phyloP scores from a whole-genome alignment of 30 jellyfish, hydroid and myxozoan species.

The Aurelia sp. region DNA sequence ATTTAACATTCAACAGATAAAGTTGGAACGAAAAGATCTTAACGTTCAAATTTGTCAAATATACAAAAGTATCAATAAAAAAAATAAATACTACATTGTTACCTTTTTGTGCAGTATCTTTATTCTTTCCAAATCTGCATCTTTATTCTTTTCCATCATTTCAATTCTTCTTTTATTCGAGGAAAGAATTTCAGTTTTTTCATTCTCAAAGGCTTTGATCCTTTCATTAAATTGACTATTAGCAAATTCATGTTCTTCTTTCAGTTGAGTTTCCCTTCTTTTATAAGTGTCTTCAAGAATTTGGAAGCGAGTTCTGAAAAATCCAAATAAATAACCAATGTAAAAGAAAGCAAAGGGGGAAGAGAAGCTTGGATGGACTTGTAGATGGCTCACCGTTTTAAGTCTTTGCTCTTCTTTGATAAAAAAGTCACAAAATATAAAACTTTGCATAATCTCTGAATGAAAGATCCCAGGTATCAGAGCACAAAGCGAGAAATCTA shows the following conservation, averaged over 20 bases:
- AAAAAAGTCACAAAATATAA: too few species aligned
- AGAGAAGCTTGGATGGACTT: too few species aligned
- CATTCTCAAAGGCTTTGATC: conserved; percentile 47
- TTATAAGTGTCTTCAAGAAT: conserved; percentile 87
- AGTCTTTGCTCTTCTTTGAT: too few species aligned
- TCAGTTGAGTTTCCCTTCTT: conserved; percentile 79
- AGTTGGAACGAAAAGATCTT: too few species aligned
- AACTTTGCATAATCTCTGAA: too few species aligned
- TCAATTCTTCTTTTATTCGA: conserved; percentile 46
- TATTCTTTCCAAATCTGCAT: conserved; percentile 76
- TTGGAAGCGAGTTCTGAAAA: conserved; percentile 63
- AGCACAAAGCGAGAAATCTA: too few species aligned
- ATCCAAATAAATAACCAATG: background rate
- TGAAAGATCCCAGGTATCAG: too few species aligned
- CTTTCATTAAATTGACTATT: conserved; percentile 57
- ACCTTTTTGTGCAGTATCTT: conserved; percentile 83
- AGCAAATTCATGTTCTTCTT: conserved; percentile 68
- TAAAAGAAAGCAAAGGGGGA: too few species aligned
- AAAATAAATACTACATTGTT: background rate
- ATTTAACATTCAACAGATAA: too few species aligned
- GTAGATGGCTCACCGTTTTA: too few species aligned
- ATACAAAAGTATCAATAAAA: too few species aligned
- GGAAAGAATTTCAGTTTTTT: conserved; percentile 59
- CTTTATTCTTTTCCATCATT: conserved; percentile 49
- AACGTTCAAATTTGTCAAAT: too few species aligned